Evolutionary conservation across 2,888 invertebrate genomes (phyloP).

Genomic region (Chrysopilus asiliformis): DNA sequence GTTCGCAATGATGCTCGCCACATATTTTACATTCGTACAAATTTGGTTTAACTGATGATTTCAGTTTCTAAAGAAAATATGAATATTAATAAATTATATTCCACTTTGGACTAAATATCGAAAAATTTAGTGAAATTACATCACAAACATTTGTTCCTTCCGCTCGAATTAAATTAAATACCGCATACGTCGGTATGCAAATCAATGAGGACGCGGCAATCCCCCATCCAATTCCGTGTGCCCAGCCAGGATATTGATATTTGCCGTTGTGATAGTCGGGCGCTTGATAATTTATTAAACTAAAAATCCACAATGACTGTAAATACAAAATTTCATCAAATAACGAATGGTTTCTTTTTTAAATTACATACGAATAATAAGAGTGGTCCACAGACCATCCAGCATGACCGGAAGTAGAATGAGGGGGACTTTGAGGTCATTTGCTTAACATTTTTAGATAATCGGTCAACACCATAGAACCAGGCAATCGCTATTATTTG

Average conservation of each 20-base stretch:
- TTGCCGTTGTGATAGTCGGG: slow-evolving; percentile 71
- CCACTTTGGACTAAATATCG: neutral
- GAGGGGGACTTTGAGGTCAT: slow-evolving; percentile 78
- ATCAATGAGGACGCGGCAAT: slow-evolving; percentile 70
- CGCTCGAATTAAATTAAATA: slow-evolving; percentile 55
- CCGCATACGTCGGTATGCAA: slow-evolving; percentile 72
- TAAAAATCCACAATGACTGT: slow-evolving; percentile 76
- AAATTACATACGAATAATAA: slow-evolving; percentile 50
- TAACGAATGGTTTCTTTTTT: too few species aligned
- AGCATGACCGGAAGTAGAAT: slow-evolving; percentile 71
- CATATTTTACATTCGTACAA: slow-evolving; percentile 62
- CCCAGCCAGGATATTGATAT: slow-evolving; percentile 72
- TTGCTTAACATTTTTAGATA: slow-evolving; percentile 72
- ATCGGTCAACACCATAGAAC: slow-evolving; percentile 74
- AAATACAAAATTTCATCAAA: too few species aligned
- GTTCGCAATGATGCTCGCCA: slow-evolving; percentile 65
- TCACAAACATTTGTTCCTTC: slow-evolving; percentile 57
- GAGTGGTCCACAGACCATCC: slow-evolving; percentile 68
- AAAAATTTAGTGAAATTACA: slow-evolving; percentile 39
- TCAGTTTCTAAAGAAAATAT: slow-evolving; percentile 48
- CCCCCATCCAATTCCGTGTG: slow-evolving; percentile 74
- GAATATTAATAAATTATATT: neutral
- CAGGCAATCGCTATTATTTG: slow-evolving; percentile 84
- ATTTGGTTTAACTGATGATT: slow-evolving; percentile 58
- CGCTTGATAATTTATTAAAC: slow-evolving; percentile 74